A percentile compares a stretch with the other conserved stretches of the same genome.
These are phyloP conservation scores for Rhincodon typus DNA, from an alignment of 2,797 vertebrate genomes.

Conservation along the genomic window DNA sequence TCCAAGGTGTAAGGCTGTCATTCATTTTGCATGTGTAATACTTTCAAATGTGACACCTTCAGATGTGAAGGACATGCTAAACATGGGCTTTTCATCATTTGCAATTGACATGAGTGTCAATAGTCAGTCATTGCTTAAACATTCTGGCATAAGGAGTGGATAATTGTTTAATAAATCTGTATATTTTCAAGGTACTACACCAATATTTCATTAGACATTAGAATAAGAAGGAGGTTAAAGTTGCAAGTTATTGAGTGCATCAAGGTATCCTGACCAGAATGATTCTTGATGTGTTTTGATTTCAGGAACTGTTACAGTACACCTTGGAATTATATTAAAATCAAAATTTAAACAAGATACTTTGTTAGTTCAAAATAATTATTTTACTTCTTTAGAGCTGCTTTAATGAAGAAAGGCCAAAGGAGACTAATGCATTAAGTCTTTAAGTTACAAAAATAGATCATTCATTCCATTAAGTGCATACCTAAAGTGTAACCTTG, in stretches of 20 bases:
- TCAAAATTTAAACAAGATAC: not conserved
- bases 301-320: not conserved
- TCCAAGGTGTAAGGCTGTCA: not conserved
- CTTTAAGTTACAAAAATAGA: too few species aligned
- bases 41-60: not conserved
- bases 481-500: too few species aligned
- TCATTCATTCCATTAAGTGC: too few species aligned
- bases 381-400: not conserved
- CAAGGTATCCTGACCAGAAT: not conserved
- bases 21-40: not conserved
- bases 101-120: not conserved
- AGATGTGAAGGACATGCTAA: not conserved
- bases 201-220: not conserved
- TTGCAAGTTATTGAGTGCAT: not conserved
- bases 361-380: not conserved
- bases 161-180: conserved; percentile 20
- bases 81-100: not conserved
- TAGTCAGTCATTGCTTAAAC: not conserved
- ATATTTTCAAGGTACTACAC: not conserved
- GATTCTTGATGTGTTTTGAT: not conserved
- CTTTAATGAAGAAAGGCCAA: not conserved
- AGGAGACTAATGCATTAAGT: not conserved
- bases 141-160: not conserved
- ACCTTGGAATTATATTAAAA: not conserved
- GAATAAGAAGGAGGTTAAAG: not conserved